Base-by-base conservation (phyloP, 2,888 invertebrate species). In the Brachyopa scutellaris region DNA sequence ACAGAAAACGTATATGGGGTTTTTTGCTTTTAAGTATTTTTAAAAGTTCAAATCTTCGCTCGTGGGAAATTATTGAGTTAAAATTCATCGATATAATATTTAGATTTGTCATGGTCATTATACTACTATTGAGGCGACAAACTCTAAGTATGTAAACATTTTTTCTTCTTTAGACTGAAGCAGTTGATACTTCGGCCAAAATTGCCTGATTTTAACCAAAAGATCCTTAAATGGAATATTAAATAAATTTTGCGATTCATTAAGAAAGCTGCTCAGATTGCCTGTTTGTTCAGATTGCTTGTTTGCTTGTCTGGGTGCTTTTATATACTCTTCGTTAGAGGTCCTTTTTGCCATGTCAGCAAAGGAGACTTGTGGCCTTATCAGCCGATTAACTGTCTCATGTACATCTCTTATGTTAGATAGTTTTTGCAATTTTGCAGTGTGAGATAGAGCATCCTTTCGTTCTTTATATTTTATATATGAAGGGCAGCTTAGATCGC, bases 181-280 rank as follows among this genome's bases (percentile, higher is more conserved):
- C 36, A 9, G n/a, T 36, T n/a, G 11, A 36, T n/a, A n/a, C n/a
- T n/a, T n/a, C n/a, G n/a, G n/a, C n/a, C n/a, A n/a, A n/a, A n/a
- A n/a, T n/a, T n/a, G 55, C n/a, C 55, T 55, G 21, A 55, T 55
- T 55, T 55, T 55, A 21, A 55, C 36, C n/a, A 55, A 21, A 11
- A 55, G 19, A 19, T 55, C 29, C 26, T 26, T 49, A 49, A 49
- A 49, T 0, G 23, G 26, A 8, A 49, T 49, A 26, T 49, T 49
- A 8, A 55, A 55, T n/a, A 23, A 8, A 19, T 36, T 55, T 23
- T 55, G 19, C 7, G 55, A 55, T 21, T 33, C 55, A 55, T 23
- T 36, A 19, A 55, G 21, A 13, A 53, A 33, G 1, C 33, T 33
- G 19, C 36, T 36, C 3, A 55, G 21, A 55, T 21, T 36, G 17